Base-by-base conservation (phyloP, 2,797 vertebrate genomes). In the Chrysocyon brachyurus region DNA sequence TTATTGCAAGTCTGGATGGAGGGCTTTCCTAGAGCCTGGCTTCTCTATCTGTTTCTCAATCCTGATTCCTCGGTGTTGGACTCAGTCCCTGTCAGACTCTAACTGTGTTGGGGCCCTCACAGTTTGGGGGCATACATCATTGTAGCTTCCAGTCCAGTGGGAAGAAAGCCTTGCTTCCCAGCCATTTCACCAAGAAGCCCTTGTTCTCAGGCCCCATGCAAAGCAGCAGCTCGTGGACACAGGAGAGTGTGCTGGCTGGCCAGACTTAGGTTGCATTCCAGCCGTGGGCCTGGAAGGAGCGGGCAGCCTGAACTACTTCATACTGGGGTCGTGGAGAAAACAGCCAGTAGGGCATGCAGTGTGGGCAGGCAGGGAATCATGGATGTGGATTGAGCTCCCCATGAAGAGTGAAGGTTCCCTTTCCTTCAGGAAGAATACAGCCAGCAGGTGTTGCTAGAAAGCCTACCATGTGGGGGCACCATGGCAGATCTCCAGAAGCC, bases 351-450 rank as follows among this genome's bases (percentile, higher is more conserved):
- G 28, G 16, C 17, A 3, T 2, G 14, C 0, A 1, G 21, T 33
- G 2, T 2, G 16, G 64, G 26, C 22, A 26, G 73, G 19, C 17
- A 10, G 15, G 84, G 85, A 72, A 3, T 12, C 31, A 2, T 1
- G 4, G 31, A 1, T 28, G 0, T 0, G 26, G 2, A 0, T 9
- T 2, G 22, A 24, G 28, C 12, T 84, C 33, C 56, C 19, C 21
- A 7, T 21, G 19, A 52, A 33, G 66, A 21, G 5, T 31, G 61
- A 40, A 22, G 5, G 54, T 52, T 15, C 22, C 49, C 66, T 68
- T 33, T 81, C 5, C 54, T 31, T 70, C 6, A 79, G 84, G 78
- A 73, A 72, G 89, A 46, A 36, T 1, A 10, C 3, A 83, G 2
- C 64, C 52, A 54, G 12, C 0, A 2, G 26, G 21, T 5, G 12